Evolutionary conservation across 2,797 vertebrate species (phyloP).

Genomic region (Poeciliopsis paucimaculata): DNA sequence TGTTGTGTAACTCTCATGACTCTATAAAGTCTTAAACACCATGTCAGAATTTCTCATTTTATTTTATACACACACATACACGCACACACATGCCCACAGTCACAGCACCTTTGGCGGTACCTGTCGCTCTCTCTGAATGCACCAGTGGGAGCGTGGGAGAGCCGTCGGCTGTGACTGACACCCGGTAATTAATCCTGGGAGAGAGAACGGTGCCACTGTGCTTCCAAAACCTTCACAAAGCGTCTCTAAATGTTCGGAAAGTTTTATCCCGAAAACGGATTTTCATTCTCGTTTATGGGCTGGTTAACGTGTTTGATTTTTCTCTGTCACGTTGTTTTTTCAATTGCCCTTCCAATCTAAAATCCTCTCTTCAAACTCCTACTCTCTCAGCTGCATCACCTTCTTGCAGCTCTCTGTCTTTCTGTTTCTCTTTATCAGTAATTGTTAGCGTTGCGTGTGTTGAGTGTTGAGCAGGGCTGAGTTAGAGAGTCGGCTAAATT

Average conservation of each 20-base stretch:
- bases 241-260: conserved; percentile 37
- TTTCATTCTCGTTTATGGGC: conserved; percentile 25
- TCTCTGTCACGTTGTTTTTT: conserved; percentile 6
- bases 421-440: conserved; percentile 52
- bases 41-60: background rate
- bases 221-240: conserved; percentile 40
- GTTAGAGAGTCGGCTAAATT: conserved; percentile 56
- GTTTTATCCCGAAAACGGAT: conserved; percentile 35
- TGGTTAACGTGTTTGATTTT: conserved; percentile 18
- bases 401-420: conserved; percentile 31
- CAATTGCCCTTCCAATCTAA: conserved; percentile 22
- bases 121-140: conserved; percentile 74
- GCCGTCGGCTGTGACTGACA: conserved; percentile 77
- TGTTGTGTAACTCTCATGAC: conserved; percentile 48
- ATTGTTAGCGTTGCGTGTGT: conserved; percentile 42
- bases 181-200: conserved; percentile 75
- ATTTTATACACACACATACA: background rate
- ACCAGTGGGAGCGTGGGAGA: conserved; percentile 71
- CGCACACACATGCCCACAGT: conserved; percentile 15
- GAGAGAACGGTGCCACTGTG: conserved; percentile 39
- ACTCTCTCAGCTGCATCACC: background rate
- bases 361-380: conserved; percentile 11
- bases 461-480: conserved; percentile 50
- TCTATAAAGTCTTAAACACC: conserved; percentile 31
- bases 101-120: conserved; percentile 62